These are phyloP conservation scores for Novumbra hubbsi DNA, from an alignment of 2,797 vertebrate genomes.

Conservation along the genomic window DNA sequence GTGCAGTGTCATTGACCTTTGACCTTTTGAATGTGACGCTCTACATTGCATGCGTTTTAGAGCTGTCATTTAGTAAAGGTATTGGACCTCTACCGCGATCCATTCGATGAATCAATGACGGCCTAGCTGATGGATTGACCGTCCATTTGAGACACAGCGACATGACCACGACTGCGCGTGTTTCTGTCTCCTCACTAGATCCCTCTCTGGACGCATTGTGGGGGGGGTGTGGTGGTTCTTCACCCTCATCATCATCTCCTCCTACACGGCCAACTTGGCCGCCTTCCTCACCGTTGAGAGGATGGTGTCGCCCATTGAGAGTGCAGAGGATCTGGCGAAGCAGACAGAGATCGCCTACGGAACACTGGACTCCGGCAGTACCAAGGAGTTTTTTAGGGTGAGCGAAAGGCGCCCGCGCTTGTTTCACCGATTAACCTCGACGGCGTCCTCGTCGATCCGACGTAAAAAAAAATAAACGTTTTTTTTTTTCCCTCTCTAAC, in stretches of 20 bases:
- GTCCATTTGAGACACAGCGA: background rate
- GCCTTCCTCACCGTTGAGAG: constrained; percentile 99
- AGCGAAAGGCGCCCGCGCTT: constrained; percentile 49
- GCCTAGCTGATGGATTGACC: background rate
- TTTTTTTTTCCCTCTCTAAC: background rate
- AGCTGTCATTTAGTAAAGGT: background rate
- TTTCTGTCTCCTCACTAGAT: constrained; percentile 68
- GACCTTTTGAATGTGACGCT: background rate
- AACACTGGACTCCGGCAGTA: constrained; percentile 97
- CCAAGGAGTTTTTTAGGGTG: constrained; percentile 99
- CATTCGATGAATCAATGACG: background rate
- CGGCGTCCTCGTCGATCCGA: too few species aligned
- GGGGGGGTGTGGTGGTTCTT: constrained; percentile 99
- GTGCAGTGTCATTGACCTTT: background rate
- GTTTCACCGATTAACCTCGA: too few species aligned
- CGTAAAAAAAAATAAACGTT: background rate
- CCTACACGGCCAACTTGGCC: constrained; percentile 99
- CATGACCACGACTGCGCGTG: too few species aligned
- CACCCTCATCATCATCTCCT: constrained; percentile 99
- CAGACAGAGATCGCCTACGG: constrained; percentile 98
- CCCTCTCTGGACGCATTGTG: constrained; percentile 97
- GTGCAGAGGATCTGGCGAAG: constrained; percentile 97
- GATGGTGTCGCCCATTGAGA: constrained; percentile 99
- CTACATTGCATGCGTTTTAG: background rate
- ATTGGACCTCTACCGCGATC: background rate